A percentile compares a stretch with the other conserved stretches of the same genome.
Conservation (phyloP, 2,113 vertebrate genomes). For the Lamprotornis superbus region DNA sequence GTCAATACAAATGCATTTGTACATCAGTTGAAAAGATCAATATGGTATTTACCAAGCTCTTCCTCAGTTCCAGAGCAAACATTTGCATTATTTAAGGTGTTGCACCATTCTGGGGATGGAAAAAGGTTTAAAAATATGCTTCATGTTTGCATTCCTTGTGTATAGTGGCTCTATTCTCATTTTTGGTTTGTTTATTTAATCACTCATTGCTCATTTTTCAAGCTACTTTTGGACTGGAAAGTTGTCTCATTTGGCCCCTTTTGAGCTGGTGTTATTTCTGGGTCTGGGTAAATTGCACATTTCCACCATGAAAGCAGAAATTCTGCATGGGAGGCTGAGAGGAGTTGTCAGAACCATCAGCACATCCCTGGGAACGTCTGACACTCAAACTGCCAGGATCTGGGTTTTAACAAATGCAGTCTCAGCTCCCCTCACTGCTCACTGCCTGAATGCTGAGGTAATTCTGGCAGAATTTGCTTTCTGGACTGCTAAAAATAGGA, state of each 20-base stretch:
- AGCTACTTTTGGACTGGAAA: conserved; percentile 49
- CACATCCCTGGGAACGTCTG: not conserved
- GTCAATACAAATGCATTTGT: not conserved
- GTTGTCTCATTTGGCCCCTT: not conserved
- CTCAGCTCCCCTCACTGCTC: not conserved
- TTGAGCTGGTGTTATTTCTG: conserved; percentile 31
- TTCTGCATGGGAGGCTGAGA: not conserved
- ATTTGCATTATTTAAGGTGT: conserved; percentile 48
- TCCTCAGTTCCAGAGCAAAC: not conserved
- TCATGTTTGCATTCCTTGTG: conserved; percentile 73
- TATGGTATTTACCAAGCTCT: not conserved
- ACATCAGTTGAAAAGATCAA: not conserved
- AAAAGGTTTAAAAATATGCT: conserved; percentile 77
- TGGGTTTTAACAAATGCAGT: not conserved
- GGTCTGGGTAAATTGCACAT: not conserved
- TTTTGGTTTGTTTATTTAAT: conserved; percentile 64
- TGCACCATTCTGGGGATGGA: conserved; percentile 48
- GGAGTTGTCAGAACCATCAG: conserved; percentile 5
- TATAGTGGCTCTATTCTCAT: conserved; percentile 29
- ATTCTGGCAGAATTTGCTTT: conserved; percentile 1
- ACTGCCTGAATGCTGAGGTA: not conserved
- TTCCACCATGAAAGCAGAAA: not conserved
- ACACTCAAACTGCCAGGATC: conserved; percentile 16
- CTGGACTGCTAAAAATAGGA: not conserved
- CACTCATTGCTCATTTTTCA: conserved; percentile 40